phyloP scores from a whole-genome alignment of 2,113 vertebrate genomes.

The Cephalopterus ornatus region DNA sequence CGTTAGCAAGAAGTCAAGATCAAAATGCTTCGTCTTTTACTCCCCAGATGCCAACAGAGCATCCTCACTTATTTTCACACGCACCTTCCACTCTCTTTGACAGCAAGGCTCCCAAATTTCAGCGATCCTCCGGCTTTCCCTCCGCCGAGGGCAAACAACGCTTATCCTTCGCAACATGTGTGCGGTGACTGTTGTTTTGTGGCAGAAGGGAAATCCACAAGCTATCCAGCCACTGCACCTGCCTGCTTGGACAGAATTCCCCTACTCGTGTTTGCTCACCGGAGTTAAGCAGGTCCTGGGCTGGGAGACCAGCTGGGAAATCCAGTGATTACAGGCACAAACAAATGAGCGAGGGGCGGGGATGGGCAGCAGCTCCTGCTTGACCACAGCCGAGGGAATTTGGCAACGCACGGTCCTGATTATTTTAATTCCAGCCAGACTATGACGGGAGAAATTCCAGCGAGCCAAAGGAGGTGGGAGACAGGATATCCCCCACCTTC shows the following conservation, averaged over 20 bases:
- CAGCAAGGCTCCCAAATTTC: not conserved
- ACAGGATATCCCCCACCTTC: not conserved
- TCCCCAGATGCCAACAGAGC: not conserved
- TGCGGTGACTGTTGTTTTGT: not conserved
- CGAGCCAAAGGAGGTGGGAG: slow-evolving; percentile 6
- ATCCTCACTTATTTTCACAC: not conserved
- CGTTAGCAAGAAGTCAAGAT: not conserved
- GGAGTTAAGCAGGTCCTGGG: slow-evolving; percentile 24
- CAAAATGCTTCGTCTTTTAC: not conserved
- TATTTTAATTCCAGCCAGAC: not conserved
- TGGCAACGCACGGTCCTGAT: not conserved
- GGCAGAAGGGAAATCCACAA: slow-evolving; percentile 59
- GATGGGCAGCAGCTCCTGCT: not conserved
- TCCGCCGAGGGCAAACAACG: not conserved
- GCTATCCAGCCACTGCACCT: slow-evolving; percentile 51
- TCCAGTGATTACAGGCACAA: not conserved
- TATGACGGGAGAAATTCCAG: not conserved
- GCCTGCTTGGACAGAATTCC: slow-evolving; percentile 36
- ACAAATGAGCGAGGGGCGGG: not conserved
- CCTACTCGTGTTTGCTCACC: not conserved
- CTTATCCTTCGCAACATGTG: slow-evolving; percentile 38
- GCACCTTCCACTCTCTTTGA: not conserved
- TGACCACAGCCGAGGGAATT: not conserved
- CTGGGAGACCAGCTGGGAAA: slow-evolving; percentile 48
- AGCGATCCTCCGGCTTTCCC: not conserved